Evolutionary conservation across 2,888 invertebrate genomes (phyloP), one percentile per base, ranked within the genome.

Genomic region (Acanthopleura granulata): DNA sequence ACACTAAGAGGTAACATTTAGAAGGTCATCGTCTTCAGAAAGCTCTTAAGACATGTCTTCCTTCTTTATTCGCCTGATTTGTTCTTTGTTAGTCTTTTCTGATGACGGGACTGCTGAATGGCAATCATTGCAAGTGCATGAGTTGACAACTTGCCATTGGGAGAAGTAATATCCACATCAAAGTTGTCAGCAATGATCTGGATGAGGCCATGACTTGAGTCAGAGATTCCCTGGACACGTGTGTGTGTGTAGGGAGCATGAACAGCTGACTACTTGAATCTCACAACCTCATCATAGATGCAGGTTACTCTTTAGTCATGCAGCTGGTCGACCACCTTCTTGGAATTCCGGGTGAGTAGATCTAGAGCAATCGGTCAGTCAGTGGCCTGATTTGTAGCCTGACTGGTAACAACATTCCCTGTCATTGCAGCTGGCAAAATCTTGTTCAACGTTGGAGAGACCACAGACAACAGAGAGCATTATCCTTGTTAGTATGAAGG

Each of bases 221-320:
- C 72, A 30, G 50, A 27, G 22, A 73, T 62, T 29, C 76, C 73
- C 50, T 25, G 18, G 22, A 49, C 14, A 27, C 18, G 1, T 11
- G 49, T 57, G 25, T 74, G n/a, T 49, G 6, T 22, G 22, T 74
- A 73, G 16, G 75, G 74, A 57, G 75, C 80, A 27, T 51, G 70
- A 27, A 81, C 82, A n/a, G 80, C 78, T 3, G 82, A 83, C 27
- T 61, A 61, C 71, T 81, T 82, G 71, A 82, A 82, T 15, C 79
- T 51, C n/a, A 74, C 30, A n/a, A 81, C 66, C 75, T 82, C 82
- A 75, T 80, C 77, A 77, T 81, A 80, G 0, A 74, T 73, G 50
- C 76, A 80, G 4, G 81, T 78, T 3, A 81, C 75, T 30, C 79
- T 74, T 62, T 62, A 16, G 49, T 62, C 40, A 25, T 29, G 18